Base-by-base conservation (phyloP, 1,140 invertebrate species). In the Drosophila elegans region DNA sequence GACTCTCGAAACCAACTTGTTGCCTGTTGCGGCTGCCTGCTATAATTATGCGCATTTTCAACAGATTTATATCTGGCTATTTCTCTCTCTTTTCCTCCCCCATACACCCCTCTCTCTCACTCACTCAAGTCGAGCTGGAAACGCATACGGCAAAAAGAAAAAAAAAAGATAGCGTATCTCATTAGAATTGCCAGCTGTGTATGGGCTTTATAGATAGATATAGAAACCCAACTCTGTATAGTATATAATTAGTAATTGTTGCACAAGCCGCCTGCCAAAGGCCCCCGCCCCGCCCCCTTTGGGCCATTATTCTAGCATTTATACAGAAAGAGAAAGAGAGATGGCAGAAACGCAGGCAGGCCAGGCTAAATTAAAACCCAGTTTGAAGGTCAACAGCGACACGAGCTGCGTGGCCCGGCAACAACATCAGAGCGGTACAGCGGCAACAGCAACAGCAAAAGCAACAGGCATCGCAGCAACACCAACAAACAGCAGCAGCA, bases 231-330 rank as follows among this genome's bases (percentile, higher is more conserved):
- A 66, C 67, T 66, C 57, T 66, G 48, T 72, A 76, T 67, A 74
- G 82, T 86, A 86, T 85, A 85, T 88, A 88, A 88, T 88, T 88
- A 89, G 84, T 89, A 88, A 88, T 89, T 89, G 84, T 88, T 88
- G 84, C 84, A 88, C 84, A 88, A 88, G 84, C 84, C 74, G 84
- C 79, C 80, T 72, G 80, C 75, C 66, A 48, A 51, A 48, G 64
- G 67, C 55, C 27, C 38, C 25, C 16, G 11, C 39, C 10, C 13
- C 44, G 13, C 45, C 32, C 51, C 52, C 63, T 56, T 36, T 32
- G 44, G 51, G 53, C 73, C 73, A 86, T 63, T 69, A 67, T 84
- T 84, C 78, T 67, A 81, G 63, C 78, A 73, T 71, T 82, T 68
- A 61, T 41, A 83, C 73, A 49, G 49, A 59, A 45, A 53, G 45